Evolutionary conservation across 2,888 invertebrate species (phyloP).

Genomic region (Ceramica pisi): DNA sequence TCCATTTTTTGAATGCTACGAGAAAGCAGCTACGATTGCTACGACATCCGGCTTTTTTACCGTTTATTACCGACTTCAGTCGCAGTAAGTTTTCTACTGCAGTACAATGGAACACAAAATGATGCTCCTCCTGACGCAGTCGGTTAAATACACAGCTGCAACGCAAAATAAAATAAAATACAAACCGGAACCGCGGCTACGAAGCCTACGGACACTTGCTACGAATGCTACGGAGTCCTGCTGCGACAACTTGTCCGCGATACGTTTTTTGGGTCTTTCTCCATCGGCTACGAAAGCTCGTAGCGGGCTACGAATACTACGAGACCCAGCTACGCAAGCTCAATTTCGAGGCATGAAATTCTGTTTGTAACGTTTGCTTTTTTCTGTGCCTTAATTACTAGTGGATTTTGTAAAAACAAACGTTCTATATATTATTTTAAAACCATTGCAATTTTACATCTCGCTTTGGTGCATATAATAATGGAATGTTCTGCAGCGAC

Average conservation of each 20-base stretch:
- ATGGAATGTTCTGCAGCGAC: conserved; percentile 23
- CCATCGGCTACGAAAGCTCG: conserved; percentile 29
- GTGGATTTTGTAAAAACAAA: no score
- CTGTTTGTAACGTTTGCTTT: background rate
- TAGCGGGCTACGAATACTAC: conserved; percentile 41
- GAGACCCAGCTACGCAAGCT: conserved; percentile 15
- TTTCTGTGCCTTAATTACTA: background rate
- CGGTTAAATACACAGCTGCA: background rate
- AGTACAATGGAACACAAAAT: background rate
- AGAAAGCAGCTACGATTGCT: background rate
- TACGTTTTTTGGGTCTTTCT: conserved; percentile 23
- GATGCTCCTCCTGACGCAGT: no score
- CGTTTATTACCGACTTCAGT: no score
- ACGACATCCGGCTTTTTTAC: background rate
- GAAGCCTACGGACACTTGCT: conserved; percentile 13
- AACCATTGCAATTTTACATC: background rate
- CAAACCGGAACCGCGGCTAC: background rate
- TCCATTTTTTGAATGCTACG: background rate
- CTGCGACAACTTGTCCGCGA: background rate
- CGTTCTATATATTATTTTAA: no score
- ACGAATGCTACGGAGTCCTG: conserved; percentile 37
- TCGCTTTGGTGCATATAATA: background rate
- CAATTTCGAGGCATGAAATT: background rate
- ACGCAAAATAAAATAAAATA: background rate
- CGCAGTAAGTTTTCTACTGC: no score